phyloP scores from a whole-genome alignment of 2,888 invertebrate genomes.

The Tanytarsus gracilentus region DNA sequence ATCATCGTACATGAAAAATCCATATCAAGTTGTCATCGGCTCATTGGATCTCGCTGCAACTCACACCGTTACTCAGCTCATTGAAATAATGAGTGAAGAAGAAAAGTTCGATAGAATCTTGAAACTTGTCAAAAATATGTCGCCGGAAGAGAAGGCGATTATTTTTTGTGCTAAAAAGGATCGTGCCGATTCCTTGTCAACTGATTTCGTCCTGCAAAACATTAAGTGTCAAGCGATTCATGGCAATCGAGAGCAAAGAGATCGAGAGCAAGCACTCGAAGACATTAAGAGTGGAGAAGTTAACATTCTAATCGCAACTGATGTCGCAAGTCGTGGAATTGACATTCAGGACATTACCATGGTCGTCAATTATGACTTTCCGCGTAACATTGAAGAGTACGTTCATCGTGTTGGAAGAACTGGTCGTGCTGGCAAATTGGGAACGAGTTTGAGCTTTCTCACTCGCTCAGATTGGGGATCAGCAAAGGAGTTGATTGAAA shows the following conservation, averaged over 20 bases:
- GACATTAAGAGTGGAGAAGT: slow-evolving; percentile 74
- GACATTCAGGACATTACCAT: slow-evolving; percentile 85
- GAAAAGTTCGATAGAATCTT: slow-evolving; percentile 56
- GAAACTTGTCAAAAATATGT: slow-evolving; percentile 61
- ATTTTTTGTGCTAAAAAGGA: slow-evolving; percentile 85
- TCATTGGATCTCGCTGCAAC: slow-evolving; percentile 81
- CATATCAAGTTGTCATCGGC: slow-evolving; percentile 84
- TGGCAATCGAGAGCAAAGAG: slow-evolving; percentile 75
- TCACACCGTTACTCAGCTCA: slow-evolving; percentile 73
- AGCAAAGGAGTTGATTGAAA: slow-evolving; percentile 71
- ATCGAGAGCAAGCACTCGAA: slow-evolving; percentile 71
- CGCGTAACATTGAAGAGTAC: slow-evolving; percentile 89
- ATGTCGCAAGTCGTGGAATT: slow-evolving; percentile 88
- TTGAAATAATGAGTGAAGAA: slow-evolving; percentile 63
- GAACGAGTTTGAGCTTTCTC: slow-evolving; percentile 73
- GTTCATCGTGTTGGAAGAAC: slow-evolving; percentile 94
- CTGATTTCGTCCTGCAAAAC: slow-evolving; percentile 63
- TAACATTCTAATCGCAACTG: slow-evolving; percentile 82
- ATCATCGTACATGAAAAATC: slow-evolving; percentile 77
- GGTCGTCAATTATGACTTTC: slow-evolving; percentile 89
- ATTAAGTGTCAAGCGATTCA: slow-evolving; percentile 73
- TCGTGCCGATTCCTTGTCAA: slow-evolving; percentile 71
- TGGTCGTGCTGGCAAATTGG: slow-evolving; percentile 80
- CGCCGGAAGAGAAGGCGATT: slow-evolving; percentile 70
- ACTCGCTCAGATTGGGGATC: slow-evolving; percentile 73